phyloP scores from a whole-genome alignment of 2,113 vertebrate species.

The Gila orcuttii region DNA sequence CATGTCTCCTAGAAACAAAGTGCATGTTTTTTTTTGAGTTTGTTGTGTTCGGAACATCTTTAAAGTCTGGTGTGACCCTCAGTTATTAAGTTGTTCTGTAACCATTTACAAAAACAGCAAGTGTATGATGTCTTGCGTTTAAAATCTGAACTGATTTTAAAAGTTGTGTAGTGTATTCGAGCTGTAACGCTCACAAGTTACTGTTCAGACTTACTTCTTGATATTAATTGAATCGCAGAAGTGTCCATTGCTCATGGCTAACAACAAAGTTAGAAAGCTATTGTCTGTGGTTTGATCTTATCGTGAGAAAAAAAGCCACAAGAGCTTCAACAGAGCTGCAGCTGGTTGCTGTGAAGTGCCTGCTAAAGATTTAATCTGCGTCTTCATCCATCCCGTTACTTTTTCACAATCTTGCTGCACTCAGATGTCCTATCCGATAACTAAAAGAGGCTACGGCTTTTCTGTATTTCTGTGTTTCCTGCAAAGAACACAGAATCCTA shows the following conservation, averaged over 20 bases:
- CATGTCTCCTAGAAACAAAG: neutral
- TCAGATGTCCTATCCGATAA: conserved; percentile 48
- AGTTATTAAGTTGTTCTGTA: neutral
- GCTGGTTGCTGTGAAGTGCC: conserved; percentile 13
- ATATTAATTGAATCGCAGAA: neutral
- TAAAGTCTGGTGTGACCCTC: neutral
- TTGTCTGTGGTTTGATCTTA: conserved; percentile 18
- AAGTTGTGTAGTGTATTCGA: neutral
- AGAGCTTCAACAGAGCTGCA: conserved; percentile 35
- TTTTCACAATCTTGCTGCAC: conserved; percentile 31
- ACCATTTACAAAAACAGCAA: neutral
- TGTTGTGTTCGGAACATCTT: neutral
- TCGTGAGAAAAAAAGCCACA: conserved; percentile 27
- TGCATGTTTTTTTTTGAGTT: neutral
- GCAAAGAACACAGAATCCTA: neutral
- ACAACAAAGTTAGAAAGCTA: neutral
- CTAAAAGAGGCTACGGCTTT: neutral
- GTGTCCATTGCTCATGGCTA: neutral
- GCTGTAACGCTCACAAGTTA: neutral
- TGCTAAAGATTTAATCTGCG: conserved; percentile 49
- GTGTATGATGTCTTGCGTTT: neutral
- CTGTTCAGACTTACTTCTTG: neutral
- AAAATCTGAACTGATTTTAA: neutral
- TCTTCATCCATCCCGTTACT: conserved; percentile 45
- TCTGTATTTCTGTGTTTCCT: conserved; percentile 8